A percentile compares a stretch with the other conserved stretches of the same genome.
Conservation (phyloP, 1,140 invertebrate genomes). For the Camponotus floridanus region DNA sequence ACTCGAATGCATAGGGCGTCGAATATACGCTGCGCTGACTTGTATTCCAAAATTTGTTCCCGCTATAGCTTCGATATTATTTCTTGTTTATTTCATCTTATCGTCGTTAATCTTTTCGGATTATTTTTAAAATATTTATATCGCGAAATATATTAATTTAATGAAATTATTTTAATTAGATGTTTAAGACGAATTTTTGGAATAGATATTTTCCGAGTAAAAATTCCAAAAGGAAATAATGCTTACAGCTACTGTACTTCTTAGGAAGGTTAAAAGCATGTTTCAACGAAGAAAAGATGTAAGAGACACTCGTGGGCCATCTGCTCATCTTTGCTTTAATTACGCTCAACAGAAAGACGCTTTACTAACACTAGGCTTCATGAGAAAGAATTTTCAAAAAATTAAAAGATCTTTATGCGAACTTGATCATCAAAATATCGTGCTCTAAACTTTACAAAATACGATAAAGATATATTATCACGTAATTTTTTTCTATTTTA, state of each 20-base stretch:
- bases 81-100: background rate
- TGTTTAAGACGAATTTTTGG: background rate
- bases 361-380: background rate
- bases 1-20: conserved; percentile 65
- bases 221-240: background rate
- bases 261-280: conserved; percentile 45
- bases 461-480: background rate
- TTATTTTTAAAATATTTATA: background rate
- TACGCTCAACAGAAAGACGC: conserved; percentile 60
- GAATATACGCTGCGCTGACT: conserved; percentile 26
- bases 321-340: conserved; percentile 73
- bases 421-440: background rate
- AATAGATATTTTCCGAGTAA: background rate
- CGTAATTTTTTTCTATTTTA: background rate
- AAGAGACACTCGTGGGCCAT: conserved; percentile 56
- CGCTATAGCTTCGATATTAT: no score
- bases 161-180: background rate
- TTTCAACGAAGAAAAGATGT: conserved; percentile 34
- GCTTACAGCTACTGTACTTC: conserved; percentile 37
- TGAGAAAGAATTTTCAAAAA: background rate
- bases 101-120: background rate
- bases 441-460: background rate
- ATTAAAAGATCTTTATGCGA: background rate
- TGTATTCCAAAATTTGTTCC: conserved; percentile 33
- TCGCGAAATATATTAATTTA: background rate